These are phyloP conservation scores for Halichoerus grypus DNA, from an alignment of 2,113 vertebrate species.

Conservation along the genomic window DNA sequence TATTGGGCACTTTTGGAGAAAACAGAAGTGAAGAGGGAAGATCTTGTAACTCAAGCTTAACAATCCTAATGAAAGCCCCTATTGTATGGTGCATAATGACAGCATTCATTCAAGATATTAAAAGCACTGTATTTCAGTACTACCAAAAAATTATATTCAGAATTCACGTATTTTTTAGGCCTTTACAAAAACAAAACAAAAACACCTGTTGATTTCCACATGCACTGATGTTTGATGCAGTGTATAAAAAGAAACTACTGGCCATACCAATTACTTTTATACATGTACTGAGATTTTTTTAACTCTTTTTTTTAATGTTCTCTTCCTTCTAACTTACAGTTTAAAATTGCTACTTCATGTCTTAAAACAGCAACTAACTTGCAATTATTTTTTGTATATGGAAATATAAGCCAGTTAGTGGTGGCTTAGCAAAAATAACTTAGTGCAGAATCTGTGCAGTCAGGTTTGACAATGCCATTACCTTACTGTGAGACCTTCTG, in stretches of 20 bases:
- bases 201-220: background rate
- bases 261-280: background rate
- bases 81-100: background rate
- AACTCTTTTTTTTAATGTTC: background rate
- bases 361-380: constrained; percentile 30
- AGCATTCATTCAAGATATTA: constrained; percentile 6
- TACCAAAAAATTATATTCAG: background rate
- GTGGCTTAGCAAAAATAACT: background rate
- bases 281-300: background rate
- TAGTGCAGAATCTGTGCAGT: background rate
- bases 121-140: background rate
- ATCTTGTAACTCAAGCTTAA: background rate
- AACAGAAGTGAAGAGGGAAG: background rate
- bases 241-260: background rate
- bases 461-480: background rate
- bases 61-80: background rate
- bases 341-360: constrained; percentile 12
- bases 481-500: background rate
- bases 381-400: background rate
- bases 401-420: constrained; percentile 26
- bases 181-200: background rate
- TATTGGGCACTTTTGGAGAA: background rate
- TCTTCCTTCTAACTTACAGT: background rate
- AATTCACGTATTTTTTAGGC: background rate
- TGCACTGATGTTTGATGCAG: background rate